Conservation (phyloP, 2,888 invertebrate species). For the Diachrysia chrysitis region DNA sequence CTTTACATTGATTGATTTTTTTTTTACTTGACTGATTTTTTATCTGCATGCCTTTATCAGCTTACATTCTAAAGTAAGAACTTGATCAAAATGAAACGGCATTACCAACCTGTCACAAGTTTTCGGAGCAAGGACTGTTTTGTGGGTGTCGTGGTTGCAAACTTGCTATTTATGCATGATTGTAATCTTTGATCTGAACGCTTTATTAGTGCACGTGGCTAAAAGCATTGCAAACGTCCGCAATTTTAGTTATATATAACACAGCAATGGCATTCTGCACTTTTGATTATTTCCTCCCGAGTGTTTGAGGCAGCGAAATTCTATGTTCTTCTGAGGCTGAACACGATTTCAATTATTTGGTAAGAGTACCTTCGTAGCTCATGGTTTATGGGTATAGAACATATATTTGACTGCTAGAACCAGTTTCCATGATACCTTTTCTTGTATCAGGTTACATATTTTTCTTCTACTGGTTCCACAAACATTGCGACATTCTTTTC, state of each 20-base stretch:
- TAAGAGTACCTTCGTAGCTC: not conserved
- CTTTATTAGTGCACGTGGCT: constrained; percentile 14
- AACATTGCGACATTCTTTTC: constrained; percentile 4
- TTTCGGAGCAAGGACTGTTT: constrained; percentile 33
- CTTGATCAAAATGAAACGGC: not conserved
- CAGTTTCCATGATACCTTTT: not conserved
- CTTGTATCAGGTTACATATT: not conserved
- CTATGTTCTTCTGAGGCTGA: not conserved
- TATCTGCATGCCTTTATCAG: not conserved
- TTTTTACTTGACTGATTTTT: too few species aligned
- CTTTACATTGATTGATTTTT: too few species aligned
- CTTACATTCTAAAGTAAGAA: not conserved
- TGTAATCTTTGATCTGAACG: constrained; percentile 37
- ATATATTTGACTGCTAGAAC: not conserved
- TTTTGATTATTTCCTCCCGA: not conserved
- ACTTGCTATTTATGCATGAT: constrained; percentile 32
- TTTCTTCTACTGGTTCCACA: not conserved
- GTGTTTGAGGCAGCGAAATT: not conserved
- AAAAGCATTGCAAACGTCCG: constrained; percentile 2
- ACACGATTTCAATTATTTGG: not conserved
- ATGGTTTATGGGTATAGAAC: not conserved
- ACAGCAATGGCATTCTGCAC: not conserved
- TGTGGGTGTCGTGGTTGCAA: constrained; percentile 30
- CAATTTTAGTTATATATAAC: constrained; percentile 4
- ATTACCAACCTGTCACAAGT: constrained; percentile 19